A percentile compares a stretch with the other conserved stretches of the same genome.
Evolutionary conservation across 2,113 vertebrate genomes (phyloP).

Genomic region (Antennarius striatus): DNA sequence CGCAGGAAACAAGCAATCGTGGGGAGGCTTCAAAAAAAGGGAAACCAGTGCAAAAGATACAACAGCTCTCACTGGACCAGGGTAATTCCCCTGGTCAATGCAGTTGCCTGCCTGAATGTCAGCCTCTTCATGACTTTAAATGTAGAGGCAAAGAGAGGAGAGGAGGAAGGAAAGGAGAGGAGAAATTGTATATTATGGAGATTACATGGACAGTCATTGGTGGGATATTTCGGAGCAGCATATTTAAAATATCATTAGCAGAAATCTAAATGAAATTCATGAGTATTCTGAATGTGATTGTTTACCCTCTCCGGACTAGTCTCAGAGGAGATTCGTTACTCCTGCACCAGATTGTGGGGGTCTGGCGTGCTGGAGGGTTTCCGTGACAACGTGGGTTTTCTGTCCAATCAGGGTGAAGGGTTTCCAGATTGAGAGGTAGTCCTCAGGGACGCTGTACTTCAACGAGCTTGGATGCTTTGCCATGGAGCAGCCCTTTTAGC

Average conservation of each 20-base stretch:
- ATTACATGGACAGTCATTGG: constrained; percentile 38
- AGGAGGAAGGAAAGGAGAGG: not conserved
- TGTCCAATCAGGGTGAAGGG: constrained; percentile 63
- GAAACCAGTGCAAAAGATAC: constrained; percentile 69
- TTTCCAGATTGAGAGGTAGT: constrained; percentile 77
- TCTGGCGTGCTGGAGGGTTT: constrained; percentile 70
- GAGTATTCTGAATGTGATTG: constrained; percentile 35
- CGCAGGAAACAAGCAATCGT: constrained; percentile 73
- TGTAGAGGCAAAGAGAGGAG: constrained; percentile 36
- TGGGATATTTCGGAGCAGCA: constrained; percentile 27
- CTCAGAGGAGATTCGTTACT: constrained; percentile 46
- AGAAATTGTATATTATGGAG: constrained; percentile 25
- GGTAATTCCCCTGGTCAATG: constrained; percentile 65
- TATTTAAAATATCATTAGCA: constrained; percentile 58
- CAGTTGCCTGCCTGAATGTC: constrained; percentile 55
- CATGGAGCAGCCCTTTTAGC: constrained; percentile 64
- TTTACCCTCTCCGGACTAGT: constrained; percentile 57
- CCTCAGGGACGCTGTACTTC: constrained; percentile 74
- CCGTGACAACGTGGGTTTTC: constrained; percentile 73
- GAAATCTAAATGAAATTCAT: constrained; percentile 33
- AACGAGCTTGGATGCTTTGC: constrained; percentile 63
- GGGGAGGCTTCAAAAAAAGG: constrained; percentile 53
- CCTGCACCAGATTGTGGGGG: constrained; percentile 61
- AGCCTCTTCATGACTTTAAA: constrained; percentile 57
- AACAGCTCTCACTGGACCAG: constrained; percentile 66